A percentile compares a stretch with the other conserved stretches of the same genome.
Conservation (phyloP, 53 echinoderm and acorn worm genomes). For the Actinopyga echinites region DNA sequence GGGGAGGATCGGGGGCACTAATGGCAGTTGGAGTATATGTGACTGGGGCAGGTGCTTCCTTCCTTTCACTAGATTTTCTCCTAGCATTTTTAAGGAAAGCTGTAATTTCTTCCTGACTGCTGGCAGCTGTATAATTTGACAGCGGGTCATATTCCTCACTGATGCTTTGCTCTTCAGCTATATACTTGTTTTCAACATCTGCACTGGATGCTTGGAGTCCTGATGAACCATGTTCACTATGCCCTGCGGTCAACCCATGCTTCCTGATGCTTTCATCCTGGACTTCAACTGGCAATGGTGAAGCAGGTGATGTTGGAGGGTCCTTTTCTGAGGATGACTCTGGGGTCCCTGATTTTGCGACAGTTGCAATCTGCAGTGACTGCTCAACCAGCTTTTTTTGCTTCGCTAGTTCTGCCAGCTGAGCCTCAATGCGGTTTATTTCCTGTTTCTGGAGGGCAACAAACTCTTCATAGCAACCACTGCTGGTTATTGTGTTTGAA, state of each 20-base stretch:
- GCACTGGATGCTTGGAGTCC: neutral
- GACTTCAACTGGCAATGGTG: neutral
- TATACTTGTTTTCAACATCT: neutral
- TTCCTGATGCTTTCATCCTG: neutral
- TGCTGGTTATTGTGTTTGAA: neutral
- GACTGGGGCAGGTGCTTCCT: neutral
- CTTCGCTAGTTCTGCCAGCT: slow-evolving; percentile 16
- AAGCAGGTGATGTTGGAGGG: neutral
- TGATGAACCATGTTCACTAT: neutral
- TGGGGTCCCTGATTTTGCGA: neutral
- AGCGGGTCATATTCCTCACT: slow-evolving; percentile 6
- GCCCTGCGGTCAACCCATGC: neutral
- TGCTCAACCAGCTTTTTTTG: slow-evolving; percentile 22
- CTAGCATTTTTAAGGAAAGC: slow-evolving; percentile 15
- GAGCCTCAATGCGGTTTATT: slow-evolving; percentile 20
- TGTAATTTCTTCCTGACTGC: neutral
- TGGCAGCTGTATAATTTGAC: neutral
- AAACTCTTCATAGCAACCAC: slow-evolving; percentile 1
- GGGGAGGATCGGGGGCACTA: neutral
- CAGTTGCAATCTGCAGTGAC: neutral
- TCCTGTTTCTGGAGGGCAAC: slow-evolving; percentile 34
- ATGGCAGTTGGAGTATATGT: neutral
- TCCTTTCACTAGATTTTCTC: neutral
- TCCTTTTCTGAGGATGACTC: neutral
- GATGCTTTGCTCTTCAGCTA: too few species aligned